A percentile compares a stretch with the other conserved stretches of the same genome.
Conservation (phyloP, 2,797 vertebrate genomes). For the Furcifer pardalis region DNA sequence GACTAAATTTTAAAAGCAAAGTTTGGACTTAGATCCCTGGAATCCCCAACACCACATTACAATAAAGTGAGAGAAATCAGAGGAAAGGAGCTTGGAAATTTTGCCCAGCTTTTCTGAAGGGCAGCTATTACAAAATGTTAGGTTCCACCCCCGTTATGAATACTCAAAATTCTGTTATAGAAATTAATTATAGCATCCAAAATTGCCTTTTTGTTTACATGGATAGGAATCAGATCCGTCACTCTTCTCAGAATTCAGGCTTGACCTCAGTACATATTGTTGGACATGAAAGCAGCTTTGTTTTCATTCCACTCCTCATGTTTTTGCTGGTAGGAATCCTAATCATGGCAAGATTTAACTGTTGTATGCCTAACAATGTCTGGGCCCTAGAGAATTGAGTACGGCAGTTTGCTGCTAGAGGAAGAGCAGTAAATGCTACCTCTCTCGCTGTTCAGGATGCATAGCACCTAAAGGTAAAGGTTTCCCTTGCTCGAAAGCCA, state of each 20-base stretch:
- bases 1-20: too few species aligned
- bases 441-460: neutral
- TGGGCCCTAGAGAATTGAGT: neutral
- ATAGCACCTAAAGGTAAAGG: neutral
- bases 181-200: neutral
- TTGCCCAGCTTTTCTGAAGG: too few species aligned
- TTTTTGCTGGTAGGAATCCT: neutral
- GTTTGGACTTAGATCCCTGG: too few species aligned
- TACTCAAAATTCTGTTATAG: neutral
- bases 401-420: neutral
- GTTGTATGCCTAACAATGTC: neutral
- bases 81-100: too few species aligned
- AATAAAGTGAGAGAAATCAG: too few species aligned
- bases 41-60: too few species aligned
- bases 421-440: too few species aligned
- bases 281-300: neutral
- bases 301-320: neutral
- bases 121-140: too few species aligned
- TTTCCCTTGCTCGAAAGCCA: too few species aligned
- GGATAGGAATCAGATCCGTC: neutral
- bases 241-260: neutral
- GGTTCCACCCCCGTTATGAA: too few species aligned
- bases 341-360: neutral
- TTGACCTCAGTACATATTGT: neutral
- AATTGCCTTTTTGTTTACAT: neutral